A percentile compares a stretch with the other conserved stretches of the same genome.
Conservation (phyloP, 2,888 invertebrate species). For the Phengaris arion region DNA sequence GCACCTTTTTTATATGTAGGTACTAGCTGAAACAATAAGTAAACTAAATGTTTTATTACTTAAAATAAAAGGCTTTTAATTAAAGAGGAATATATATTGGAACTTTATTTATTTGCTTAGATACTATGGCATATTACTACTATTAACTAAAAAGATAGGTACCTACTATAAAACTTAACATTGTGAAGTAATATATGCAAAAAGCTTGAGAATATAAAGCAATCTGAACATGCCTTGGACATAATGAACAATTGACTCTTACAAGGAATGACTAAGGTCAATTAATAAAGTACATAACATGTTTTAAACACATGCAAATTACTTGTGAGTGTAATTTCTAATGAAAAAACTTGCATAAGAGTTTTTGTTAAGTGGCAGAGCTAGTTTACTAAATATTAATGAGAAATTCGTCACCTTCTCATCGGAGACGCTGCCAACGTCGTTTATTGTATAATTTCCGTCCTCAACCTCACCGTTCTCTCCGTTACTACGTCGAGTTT, state of each 20-base stretch:
- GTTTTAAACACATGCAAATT: constrained; percentile 61
- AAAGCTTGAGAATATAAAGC: background rate
- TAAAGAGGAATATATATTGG: background rate
- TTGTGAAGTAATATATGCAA: background rate
- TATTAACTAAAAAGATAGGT: background rate
- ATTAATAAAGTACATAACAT: constrained; percentile 14
- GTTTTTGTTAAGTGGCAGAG: constrained; percentile 49
- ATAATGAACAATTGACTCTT: constrained; percentile 1
- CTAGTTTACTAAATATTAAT: constrained; percentile 45
- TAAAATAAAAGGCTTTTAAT: too few relatives aligned
- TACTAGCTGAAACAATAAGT: too few relatives aligned
- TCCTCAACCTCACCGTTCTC: constrained; percentile 76
- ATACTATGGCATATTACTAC: background rate
- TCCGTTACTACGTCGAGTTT: constrained; percentile 78
- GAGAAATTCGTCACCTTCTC: constrained; percentile 68
- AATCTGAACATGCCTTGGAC: background rate
- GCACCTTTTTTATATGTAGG: too few relatives aligned
- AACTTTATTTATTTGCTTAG: too few relatives aligned
- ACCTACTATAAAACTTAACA: background rate
- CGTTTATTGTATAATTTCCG: constrained; percentile 70
- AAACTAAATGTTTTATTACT: too few relatives aligned
- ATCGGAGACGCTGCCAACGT: constrained; percentile 71
- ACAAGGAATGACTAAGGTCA: constrained; percentile 15
- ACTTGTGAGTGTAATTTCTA: constrained; percentile 32
- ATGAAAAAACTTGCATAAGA: constrained; percentile 53